These are phyloP conservation scores for Gorsachius magnificus DNA, from an alignment of 2,797 vertebrate genomes.

Conservation along the genomic window DNA sequence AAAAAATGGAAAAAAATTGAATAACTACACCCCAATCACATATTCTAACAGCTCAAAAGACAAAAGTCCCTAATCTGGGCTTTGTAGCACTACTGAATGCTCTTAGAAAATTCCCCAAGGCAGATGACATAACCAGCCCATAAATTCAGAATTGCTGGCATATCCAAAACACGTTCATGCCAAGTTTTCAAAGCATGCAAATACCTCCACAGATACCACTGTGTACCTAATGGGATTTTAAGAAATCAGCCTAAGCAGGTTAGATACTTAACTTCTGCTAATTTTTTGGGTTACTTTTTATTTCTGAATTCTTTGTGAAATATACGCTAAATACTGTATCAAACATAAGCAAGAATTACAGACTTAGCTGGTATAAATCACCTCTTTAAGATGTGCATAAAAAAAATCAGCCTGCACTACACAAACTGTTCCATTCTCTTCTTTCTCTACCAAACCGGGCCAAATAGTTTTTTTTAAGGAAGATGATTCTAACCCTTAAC, in stretches of 20 bases:
- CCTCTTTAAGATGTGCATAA: neutral
- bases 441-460: neutral
- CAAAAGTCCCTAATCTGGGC: neutral
- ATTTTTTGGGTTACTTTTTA: neutral
- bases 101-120: neutral
- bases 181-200: neutral
- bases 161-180: neutral
- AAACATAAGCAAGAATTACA: neutral
- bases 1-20: neutral
- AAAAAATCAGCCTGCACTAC: neutral
- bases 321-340: neutral
- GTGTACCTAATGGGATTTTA: neutral
- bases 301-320: neutral
- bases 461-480: neutral
- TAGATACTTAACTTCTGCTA: neutral
- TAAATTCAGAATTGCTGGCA: neutral
- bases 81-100: neutral
- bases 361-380: neutral
- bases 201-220: neutral
- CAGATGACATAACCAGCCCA: neutral
- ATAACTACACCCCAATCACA: neutral
- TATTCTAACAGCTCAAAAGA: neutral
- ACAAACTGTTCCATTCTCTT: neutral
- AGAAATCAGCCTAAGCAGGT: neutral
- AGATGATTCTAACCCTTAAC: neutral